Base-by-base conservation (phyloP, 2,797 vertebrate genomes). In the Myoxocephalus aenaeus region DNA sequence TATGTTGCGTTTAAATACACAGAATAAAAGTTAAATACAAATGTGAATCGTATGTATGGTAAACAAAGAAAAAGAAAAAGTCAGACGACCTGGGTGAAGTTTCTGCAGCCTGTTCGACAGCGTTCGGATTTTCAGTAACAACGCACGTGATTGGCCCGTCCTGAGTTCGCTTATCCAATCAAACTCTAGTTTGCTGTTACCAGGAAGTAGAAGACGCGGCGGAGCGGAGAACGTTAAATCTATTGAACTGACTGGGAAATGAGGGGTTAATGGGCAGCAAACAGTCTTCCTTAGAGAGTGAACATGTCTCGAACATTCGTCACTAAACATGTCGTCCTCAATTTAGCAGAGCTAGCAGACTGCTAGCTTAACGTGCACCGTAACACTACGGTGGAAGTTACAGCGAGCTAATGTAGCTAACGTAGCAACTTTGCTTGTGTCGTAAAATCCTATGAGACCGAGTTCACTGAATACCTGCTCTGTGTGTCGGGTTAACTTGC, bases 181-280 rank as follows among this genome's bases (percentile, higher is more conserved):
- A 75, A 1, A 57, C 2, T 46, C 4, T 3, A 44, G 75, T 8
- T 87, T 85, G 61, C 73, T 86, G 94, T 96, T 79, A 92, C 93
- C 68, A 93, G 86, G 92, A 93, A 90, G 67, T 10, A 25, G 5
- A 8, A 12, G 79, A 87, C 59, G 86, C 88, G 2, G 14, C 0
- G 8, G 0, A 8, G 46, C 0, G 7, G 1, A 8, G 40, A 48
- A 14, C 0, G 22, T 25, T 22, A 1, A 6, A 25, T 12, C 5
- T 15, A 13, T 22, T 5, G 0, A 25, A 20, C 0, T 13, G 7
- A 10, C 10, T 22, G 36, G 32, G 6, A 7, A 14, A 18, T 13
- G 1, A 20, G 8, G 3, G 4, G 8, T 32, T 36, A 27, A 15
- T 3, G 1, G 18, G 25, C 29, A 15, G 2, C 2, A 32, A 8